These are phyloP conservation scores for Ornithoptera priamus DNA, from an alignment of 2,888 invertebrate species.

Conservation along the genomic window DNA sequence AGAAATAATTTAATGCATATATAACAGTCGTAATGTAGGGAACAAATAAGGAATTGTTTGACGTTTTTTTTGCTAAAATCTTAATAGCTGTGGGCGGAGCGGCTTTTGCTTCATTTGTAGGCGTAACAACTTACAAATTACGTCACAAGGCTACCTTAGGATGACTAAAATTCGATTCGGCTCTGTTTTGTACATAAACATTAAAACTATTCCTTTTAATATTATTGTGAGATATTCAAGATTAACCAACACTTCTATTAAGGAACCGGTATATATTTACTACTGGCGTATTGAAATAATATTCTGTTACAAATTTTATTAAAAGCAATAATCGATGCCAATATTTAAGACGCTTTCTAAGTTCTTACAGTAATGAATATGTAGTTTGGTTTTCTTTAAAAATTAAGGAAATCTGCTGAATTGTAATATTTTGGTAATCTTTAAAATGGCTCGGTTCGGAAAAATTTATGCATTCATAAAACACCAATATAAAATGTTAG, in stretches of 20 bases:
- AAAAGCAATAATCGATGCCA: no score
- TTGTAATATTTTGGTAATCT: not conserved
- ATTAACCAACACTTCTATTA: not conserved
- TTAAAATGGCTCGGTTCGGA: not conserved
- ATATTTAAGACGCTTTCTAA: no score
- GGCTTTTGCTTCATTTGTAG: constrained; percentile 63
- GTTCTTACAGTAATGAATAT: no score
- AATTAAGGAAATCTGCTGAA: not conserved
- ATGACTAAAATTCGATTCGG: constrained; percentile 45
- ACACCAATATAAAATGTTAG: not conserved
- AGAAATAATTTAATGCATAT: no score
- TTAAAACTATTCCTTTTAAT: constrained; percentile 7
- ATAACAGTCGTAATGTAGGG: no score
- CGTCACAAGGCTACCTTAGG: constrained; percentile 67
- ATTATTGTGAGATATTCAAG: not conserved
- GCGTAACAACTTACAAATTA: constrained; percentile 54
- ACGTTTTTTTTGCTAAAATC: constrained; percentile 43
- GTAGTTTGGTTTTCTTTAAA: no score
- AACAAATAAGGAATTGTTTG: not conserved
- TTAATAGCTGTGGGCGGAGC: constrained; percentile 68
- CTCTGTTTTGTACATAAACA: constrained; percentile 15
- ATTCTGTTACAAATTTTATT: no score
- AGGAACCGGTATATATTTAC: not conserved
- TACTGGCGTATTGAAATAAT: not conserved
- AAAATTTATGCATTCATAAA: not conserved